Percentiles rank a stretch among this genome's conserved stretches.
Conservation (phyloP, 2,888 invertebrate species). For the Heteromyza rotundicornis region DNA sequence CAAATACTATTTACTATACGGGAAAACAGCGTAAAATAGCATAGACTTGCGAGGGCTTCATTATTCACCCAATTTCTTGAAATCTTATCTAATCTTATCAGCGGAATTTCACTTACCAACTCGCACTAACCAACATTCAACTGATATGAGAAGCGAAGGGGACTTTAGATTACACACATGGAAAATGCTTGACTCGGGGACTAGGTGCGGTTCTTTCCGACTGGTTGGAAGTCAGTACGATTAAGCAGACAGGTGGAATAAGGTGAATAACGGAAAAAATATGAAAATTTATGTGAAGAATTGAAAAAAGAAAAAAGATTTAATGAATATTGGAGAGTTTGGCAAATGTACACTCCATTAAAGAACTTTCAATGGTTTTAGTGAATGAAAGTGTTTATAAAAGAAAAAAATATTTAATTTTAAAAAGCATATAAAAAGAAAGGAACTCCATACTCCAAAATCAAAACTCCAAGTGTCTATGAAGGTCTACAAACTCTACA, state of each 20-base stretch:
- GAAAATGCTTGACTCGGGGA: slow-evolving; percentile 8
- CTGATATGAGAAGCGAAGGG: slow-evolving; percentile 27
- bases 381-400: no score
- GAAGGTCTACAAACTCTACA: no score
- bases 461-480: no score
- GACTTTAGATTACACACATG: slow-evolving; percentile 36
- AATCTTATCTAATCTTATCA: slow-evolving; percentile 41
- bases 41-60: slow-evolving; percentile 12
- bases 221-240: slow-evolving; percentile 42
- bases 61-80: slow-evolving; percentile 37
- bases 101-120: slow-evolving; percentile 22
- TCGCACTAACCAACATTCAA: not conserved
- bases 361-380: no score
- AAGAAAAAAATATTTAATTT: no score
- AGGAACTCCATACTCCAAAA: no score
- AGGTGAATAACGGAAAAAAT: slow-evolving; percentile 38
- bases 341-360: no score
- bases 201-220: slow-evolving; percentile 37
- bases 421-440: no score
- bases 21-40: not conserved
- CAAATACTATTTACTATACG: not conserved
- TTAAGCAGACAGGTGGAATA: slow-evolving; percentile 47
- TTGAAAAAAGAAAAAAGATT: not conserved
- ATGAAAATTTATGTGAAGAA: not conserved
- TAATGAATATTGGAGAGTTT: no score